A percentile compares a stretch with the other conserved stretches of the same genome.
These are phyloP conservation scores for Cryptophagus acutangulus DNA, from an alignment of 2,888 invertebrate genomes.

Conservation along the genomic window DNA sequence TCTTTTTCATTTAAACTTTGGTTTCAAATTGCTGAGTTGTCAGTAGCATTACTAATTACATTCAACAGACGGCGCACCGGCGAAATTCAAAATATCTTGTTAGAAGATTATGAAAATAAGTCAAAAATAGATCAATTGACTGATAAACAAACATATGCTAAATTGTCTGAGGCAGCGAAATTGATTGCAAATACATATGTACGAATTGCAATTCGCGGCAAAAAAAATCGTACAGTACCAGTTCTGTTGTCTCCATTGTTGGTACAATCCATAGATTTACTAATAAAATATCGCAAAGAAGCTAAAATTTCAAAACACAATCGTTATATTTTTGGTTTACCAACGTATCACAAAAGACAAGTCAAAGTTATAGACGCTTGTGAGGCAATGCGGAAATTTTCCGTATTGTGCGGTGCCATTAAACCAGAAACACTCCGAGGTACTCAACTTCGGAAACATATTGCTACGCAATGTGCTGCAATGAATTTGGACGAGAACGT, in stretches of 20 bases:
- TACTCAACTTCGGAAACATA: constrained; percentile 25
- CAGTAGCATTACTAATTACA: constrained; percentile 19
- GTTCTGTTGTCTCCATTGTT: constrained; percentile 13
- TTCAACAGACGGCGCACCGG: constrained; percentile 23
- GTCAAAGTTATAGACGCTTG: constrained; percentile 27
- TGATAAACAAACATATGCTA: constrained; percentile 7
- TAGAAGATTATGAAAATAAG: no score
- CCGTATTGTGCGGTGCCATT: constrained; percentile 23
- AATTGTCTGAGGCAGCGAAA: constrained; percentile 5
- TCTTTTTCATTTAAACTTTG: constrained; percentile 12
- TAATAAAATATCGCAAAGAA: constrained; percentile 14
- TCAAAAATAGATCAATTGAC: constrained; percentile 10
- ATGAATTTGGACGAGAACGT: constrained; percentile 22
- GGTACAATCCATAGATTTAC: no score
- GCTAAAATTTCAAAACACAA: constrained; percentile 12
- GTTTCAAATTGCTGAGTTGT: constrained; percentile 12
- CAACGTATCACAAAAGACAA: constrained; percentile 9
- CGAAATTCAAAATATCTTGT: no score
- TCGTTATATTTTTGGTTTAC: constrained; percentile 18
- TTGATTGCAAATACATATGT: constrained; percentile 6
- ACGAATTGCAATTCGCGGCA: constrained; percentile 14
- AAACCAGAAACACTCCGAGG: constrained; percentile 20
- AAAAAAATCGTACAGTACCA: constrained; percentile 10
- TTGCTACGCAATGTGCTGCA: constrained; percentile 24
- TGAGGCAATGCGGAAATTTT: constrained; percentile 23